phyloP scores from a whole-genome alignment of 2,797 vertebrate genomes.

The Poecile montanus region DNA sequence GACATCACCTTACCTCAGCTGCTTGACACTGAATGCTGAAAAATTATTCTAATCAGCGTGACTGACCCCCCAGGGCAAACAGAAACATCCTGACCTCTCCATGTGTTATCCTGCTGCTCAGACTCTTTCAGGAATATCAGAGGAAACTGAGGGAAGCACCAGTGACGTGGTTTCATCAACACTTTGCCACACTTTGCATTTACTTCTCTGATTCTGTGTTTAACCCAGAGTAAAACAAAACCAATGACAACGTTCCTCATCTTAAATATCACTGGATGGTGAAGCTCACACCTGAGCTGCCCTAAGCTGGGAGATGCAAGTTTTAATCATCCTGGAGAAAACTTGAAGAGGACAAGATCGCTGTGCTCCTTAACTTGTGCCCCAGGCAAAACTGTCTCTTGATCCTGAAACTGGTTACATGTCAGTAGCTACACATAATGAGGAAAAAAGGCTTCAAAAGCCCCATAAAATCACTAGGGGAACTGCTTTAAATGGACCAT shows the following conservation, averaged over 20 bases:
- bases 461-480: background rate
- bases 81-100: background rate
- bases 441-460: background rate
- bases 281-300: background rate
- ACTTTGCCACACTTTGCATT: background rate
- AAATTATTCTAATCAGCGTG: background rate
- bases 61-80: background rate
- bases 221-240: background rate
- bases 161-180: fast-evolving
- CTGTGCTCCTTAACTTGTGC: background rate
- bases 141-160: background rate
- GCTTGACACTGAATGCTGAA: background rate
- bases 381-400: background rate
- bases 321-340: background rate
- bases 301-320: fast-evolving
- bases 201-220: background rate
- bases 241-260: background rate
- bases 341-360: background rate
- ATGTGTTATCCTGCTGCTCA: background rate
- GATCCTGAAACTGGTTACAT: background rate
- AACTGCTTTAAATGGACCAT: background rate
- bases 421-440: background rate
- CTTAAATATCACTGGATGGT: background rate
- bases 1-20: background rate
- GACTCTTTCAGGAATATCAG: background rate